Evolutionary conservation across 2,113 vertebrate species (phyloP).

Genomic region (Riparia riparia): DNA sequence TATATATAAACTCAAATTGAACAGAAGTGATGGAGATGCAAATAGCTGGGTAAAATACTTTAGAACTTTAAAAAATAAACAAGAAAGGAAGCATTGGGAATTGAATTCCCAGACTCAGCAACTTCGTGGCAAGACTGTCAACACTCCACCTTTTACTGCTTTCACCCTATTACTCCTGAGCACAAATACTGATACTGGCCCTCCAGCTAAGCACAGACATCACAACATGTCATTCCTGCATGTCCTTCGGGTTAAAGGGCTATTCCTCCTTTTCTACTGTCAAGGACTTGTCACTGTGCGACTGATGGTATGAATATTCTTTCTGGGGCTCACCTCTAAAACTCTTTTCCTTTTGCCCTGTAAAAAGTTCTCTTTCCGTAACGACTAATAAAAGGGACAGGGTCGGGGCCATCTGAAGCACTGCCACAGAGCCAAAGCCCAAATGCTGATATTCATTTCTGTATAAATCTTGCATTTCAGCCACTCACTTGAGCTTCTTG

Average conservation of each 20-base stretch:
- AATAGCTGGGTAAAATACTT: not conserved
- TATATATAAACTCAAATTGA: not conserved
- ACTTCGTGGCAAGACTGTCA: not conserved
- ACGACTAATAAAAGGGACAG: not conserved
- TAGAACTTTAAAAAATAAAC: not conserved
- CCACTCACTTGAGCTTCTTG: conserved; percentile 94
- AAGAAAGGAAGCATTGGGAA: not conserved
- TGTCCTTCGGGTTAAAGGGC: not conserved
- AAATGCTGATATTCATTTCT: not conserved
- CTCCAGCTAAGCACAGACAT: not conserved
- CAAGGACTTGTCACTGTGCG: not conserved
- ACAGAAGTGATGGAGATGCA: not conserved
- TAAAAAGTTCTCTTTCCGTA: not conserved
- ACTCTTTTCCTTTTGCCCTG: not conserved
- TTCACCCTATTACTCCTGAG: not conserved
- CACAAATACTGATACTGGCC: not conserved
- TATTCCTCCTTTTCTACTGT: not conserved
- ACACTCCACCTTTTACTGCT: not conserved
- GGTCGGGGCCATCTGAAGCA: not conserved
- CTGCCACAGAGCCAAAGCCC: not conserved
- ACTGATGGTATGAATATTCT: not conserved
- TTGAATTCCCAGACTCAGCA: not conserved
- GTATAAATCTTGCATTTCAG: not conserved
- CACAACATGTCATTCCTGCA: fast-evolving
- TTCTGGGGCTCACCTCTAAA: not conserved